Percentiles rank a stretch among this genome's conserved stretches.
Conservation (phyloP, 2,797 vertebrate species). For the Propithecus perrieri region DNA sequence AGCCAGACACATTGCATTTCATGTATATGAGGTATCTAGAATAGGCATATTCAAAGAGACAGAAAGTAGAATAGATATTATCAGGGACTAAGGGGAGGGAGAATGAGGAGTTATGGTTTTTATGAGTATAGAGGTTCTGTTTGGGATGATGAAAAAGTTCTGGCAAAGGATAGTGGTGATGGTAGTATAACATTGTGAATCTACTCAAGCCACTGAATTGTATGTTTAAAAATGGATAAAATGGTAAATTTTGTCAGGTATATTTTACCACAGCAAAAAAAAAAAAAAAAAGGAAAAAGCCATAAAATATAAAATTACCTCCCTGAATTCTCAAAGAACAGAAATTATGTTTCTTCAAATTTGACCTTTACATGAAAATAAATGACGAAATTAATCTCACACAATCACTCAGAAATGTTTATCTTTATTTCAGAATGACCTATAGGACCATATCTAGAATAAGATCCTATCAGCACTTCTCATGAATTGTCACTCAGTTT, state of each 20-base stretch:
- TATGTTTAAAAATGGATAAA: slow-evolving; percentile 40
- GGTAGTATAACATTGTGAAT: background rate
- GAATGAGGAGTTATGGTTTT: background rate
- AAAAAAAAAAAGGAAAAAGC: background rate
- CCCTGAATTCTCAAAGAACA: slow-evolving; percentile 11
- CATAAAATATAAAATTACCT: background rate
- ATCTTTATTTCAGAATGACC: slow-evolving; percentile 72
- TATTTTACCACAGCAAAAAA: slow-evolving; percentile 9
- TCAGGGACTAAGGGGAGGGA: background rate
- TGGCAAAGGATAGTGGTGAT: background rate
- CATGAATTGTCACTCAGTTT: slow-evolving; percentile 11
- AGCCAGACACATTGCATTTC: background rate
- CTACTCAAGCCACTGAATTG: background rate
- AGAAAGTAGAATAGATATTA: background rate
- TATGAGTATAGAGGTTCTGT: background rate
- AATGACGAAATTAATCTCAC: slow-evolving; percentile 58
- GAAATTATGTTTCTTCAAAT: background rate
- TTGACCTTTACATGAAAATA: slow-evolving; percentile 42
- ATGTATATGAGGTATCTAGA: background rate
- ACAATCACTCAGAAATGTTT: slow-evolving; percentile 54
- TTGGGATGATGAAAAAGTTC: slow-evolving; percentile 10
- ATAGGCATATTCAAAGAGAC: background rate
- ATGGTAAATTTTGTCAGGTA: background rate
- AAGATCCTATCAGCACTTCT: slow-evolving; percentile 23
- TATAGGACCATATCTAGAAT: background rate